Evolutionary conservation across 2,888 invertebrate species (phyloP).

Genomic region (Chironomus riparius): DNA sequence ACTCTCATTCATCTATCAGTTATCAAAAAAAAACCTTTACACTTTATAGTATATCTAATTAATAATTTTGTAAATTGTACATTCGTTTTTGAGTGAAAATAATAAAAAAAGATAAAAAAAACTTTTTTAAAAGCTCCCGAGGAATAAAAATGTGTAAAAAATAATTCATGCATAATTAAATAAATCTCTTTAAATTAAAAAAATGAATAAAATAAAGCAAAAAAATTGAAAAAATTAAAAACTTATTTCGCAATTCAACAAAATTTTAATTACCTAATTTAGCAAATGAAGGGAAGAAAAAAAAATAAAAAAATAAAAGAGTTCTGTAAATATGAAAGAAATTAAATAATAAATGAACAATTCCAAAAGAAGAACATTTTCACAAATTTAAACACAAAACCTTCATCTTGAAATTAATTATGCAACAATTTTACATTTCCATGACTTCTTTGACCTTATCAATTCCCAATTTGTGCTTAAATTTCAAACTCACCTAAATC

Average conservation of each 20-base stretch:
- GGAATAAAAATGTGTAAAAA: not conserved
- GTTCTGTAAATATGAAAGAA: not conserved
- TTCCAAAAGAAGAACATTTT: slow-evolving; percentile 9
- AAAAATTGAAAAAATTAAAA: not conserved
- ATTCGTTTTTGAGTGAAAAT: slow-evolving; percentile 12
- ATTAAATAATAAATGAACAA: not conserved
- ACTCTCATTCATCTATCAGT: not conserved
- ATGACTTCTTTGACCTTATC: too few species aligned
- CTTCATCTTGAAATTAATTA: not conserved
- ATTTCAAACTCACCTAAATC: too few species aligned
- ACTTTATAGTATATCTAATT: not conserved
- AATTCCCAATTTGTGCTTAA: too few species aligned
- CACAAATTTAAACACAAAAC: not conserved
- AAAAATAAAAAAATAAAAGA: not conserved
- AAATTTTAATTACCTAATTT: not conserved
- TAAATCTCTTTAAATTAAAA: not conserved
- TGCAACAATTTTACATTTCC: not conserved
- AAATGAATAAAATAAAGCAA: not conserved
- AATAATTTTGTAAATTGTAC: slow-evolving; percentile 17
- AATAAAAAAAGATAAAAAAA: not conserved
- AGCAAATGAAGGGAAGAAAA: not conserved
- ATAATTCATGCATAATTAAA: too few species aligned
- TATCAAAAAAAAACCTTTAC: not conserved
- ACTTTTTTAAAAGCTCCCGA: not conserved
- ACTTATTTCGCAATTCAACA: slow-evolving; percentile 10